Evolutionary conservation across 1,140 invertebrate species (phyloP).

Genomic region (Adoxophyes honmai): DNA sequence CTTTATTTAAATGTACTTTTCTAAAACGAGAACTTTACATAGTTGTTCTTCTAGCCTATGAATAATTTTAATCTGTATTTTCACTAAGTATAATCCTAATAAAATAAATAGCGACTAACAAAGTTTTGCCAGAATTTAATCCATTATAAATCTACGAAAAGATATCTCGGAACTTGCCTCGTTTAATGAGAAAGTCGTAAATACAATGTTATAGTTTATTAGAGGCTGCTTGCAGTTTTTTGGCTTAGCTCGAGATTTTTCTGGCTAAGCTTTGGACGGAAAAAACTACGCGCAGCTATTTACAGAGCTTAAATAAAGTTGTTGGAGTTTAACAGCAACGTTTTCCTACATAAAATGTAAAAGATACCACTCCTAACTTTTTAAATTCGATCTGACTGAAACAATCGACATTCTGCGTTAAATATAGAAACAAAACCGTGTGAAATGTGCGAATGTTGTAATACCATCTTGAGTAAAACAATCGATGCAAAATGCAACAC

Average conservation of each 20-base stretch:
- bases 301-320: slow-evolving; percentile 53
- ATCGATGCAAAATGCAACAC: slow-evolving; percentile 54
- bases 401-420: slow-evolving; percentile 1
- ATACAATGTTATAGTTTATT: slow-evolving; percentile 70
- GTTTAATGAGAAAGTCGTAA: slow-evolving; percentile 64
- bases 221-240: slow-evolving; percentile 60
- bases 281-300: slow-evolving; percentile 31
- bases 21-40: too few species aligned
- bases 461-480: slow-evolving; percentile 13
- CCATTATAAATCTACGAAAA: too few species aligned
- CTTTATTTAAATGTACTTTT: too few species aligned
- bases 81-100: too few species aligned
- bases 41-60: too few species aligned
- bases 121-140: too few species aligned
- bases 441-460: slow-evolving; percentile 5
- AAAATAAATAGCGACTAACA: too few species aligned
- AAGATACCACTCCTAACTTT: too few species aligned
- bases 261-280: slow-evolving; percentile 20
- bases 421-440: neutral
- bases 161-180: slow-evolving; percentile 44
- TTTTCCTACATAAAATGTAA: too few species aligned
- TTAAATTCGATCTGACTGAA: too few species aligned
- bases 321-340: slow-evolving; percentile 26
- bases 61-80: too few species aligned
- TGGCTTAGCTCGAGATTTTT: slow-evolving; percentile 47